Base-by-base conservation (phyloP, 2,113 vertebrate species). In the Cepphus grylle region DNA sequence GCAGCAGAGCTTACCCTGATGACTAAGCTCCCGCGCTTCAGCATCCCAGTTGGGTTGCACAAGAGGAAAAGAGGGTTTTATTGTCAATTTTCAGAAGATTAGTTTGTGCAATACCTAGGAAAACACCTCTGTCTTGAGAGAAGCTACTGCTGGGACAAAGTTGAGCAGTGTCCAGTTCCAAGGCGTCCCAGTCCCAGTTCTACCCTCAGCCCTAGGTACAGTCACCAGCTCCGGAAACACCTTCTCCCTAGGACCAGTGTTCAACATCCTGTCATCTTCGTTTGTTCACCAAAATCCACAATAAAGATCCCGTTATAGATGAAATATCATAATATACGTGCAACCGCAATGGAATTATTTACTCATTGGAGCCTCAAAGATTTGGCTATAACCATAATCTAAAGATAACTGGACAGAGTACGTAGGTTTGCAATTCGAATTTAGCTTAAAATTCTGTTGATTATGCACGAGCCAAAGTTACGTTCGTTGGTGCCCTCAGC, bases 251-350 rank as follows among this genome's bases (percentile, higher is more conserved):
- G 5, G 11, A 49, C 0, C 47, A 32, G 27, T 0, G 59, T 34
- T 12, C 12, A 77, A 47, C 18, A 16, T 29, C 10, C 21, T 12
- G 30, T 22, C 21, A 14, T 50, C 66, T 49, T 20, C 5, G 58
- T 23, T 40, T 27, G 21, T 5, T 52, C 72, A 49, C 0, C 9
- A 9, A 73, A 21, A 81, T 7, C 3, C 1, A 23, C 49, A 29
- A 25, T 1, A 36, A 49, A 50, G n/a, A 76, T 15, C 50, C 59
- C 52, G 27, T 3, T 12, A 6, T 0, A 21, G 73, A 11, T 18
- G 34, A 43, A n/a, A 30, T 16, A 58, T 10, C 10, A 1, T 21
- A 23, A 53, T 2, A n/a, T 0, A 17, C 12, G 5, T 0, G 0
- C 29, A 62, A 30, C 40, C 4, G 4, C 70, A 74, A 2, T 0